Evolutionary conservation across 2,113 vertebrate genomes (phyloP).

Genomic region (Myiozetetes cayanensis): DNA sequence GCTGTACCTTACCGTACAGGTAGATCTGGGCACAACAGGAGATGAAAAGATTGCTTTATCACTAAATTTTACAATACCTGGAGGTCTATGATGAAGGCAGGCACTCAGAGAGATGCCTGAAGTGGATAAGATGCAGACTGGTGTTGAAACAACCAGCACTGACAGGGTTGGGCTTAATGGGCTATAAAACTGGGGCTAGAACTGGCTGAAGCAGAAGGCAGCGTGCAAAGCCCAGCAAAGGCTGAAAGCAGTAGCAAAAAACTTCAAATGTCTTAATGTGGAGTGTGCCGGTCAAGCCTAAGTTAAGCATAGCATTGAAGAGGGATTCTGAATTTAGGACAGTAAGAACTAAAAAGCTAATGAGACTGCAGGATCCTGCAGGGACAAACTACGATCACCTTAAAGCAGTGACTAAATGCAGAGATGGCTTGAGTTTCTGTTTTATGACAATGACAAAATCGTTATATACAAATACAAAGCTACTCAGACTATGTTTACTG

Average conservation of each 20-base stretch:
- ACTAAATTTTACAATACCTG: constrained; percentile 25
- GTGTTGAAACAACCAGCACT: constrained; percentile 33
- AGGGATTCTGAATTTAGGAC: not conserved
- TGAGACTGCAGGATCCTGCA: not conserved
- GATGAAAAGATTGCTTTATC: not conserved
- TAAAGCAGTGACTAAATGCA: not conserved
- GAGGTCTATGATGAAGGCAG: not conserved
- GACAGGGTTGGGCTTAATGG: not conserved
- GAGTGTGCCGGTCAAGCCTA: not conserved
- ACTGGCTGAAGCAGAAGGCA: not conserved
- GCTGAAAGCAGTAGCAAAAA: not conserved
- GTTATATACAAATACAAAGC: not conserved
- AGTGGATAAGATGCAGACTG: constrained; percentile 27
- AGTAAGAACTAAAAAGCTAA: not conserved
- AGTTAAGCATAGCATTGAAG: not conserved
- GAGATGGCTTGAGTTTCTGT: not conserved
- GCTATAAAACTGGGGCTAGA: not conserved
- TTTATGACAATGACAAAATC: not conserved
- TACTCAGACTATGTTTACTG: not conserved
- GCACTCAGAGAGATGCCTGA: constrained; percentile 24
- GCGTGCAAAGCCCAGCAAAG: not conserved
- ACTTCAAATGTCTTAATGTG: not conserved
- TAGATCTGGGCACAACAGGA: not conserved
- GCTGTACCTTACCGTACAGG: not conserved
- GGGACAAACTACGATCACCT: not conserved